Conservation (phyloP, 2,113 vertebrate genomes). For the Zosterops borbonicus region DNA sequence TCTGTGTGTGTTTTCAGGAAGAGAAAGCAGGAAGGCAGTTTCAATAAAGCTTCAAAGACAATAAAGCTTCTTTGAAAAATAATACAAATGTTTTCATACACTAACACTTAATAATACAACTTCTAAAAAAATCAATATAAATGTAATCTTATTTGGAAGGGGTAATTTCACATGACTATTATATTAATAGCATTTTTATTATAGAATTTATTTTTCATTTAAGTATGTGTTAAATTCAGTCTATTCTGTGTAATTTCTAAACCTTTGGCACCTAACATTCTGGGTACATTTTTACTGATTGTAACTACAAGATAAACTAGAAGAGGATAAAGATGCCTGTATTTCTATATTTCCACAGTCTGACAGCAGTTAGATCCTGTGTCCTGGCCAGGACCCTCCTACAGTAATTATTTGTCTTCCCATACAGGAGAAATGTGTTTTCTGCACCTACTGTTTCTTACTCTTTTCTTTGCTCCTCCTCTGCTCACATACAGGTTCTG, state of each 20-base stretch:
- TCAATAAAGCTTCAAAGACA: neutral
- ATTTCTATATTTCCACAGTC: neutral
- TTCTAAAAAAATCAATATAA: neutral
- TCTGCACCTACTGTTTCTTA: neutral
- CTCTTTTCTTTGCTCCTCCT: neutral
- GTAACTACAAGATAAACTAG: neutral
- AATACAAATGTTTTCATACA: neutral
- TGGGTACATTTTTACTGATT: neutral
- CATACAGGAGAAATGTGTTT: neutral
- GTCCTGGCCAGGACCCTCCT: neutral
- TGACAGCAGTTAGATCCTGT: neutral
- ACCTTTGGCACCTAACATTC: neutral
- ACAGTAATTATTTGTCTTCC: neutral
- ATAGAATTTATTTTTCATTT: neutral
- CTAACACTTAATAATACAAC: neutral
- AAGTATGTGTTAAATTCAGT: neutral
- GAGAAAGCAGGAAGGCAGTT: neutral
- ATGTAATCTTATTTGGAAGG: neutral
- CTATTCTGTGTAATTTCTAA: neutral
- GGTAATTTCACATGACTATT: neutral
- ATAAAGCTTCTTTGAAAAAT: neutral
- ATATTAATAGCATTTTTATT: neutral
- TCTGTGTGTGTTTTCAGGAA: neutral
- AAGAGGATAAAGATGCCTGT: neutral
- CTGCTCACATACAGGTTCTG: neutral